Evolutionary conservation across 1,140 invertebrate species (phyloP).

Genomic region (Drosophila carrolli): DNA sequence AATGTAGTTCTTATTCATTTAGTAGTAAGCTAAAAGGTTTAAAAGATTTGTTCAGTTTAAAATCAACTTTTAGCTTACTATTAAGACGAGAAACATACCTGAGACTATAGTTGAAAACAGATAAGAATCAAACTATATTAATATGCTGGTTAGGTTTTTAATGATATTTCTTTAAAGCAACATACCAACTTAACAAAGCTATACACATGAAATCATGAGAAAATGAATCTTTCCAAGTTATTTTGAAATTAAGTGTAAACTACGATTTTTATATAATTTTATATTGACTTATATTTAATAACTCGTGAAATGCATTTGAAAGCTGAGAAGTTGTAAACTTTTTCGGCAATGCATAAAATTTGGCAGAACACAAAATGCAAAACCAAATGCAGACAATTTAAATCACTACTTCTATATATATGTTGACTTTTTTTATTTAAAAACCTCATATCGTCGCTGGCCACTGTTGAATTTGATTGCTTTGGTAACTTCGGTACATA

Average conservation of each 20-base stretch:
- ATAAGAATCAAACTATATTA: not conserved
- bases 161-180: not conserved
- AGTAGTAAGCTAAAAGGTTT: too few relatives aligned
- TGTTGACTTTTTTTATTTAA: slow-evolving; percentile 57
- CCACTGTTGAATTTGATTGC: slow-evolving; percentile 50
- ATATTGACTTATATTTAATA: slow-evolving; percentile 24
- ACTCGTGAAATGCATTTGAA: slow-evolving; percentile 42
- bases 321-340: slow-evolving; percentile 24
- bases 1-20: too few relatives aligned
- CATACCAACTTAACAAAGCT: slow-evolving; percentile 3
- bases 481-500: slow-evolving; percentile 78
- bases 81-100: too few relatives aligned
- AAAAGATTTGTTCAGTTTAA: too few relatives aligned
- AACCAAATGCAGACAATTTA: slow-evolving; percentile 55
- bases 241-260: slow-evolving; percentile 5
- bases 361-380: slow-evolving; percentile 55
- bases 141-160: not conserved
- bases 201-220: not conserved
- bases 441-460: slow-evolving; percentile 76
- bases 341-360: slow-evolving; percentile 43
- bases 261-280: slow-evolving; percentile 11
- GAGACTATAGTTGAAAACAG: not conserved
- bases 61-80: too few relatives aligned
- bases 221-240: not conserved
- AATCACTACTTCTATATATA: slow-evolving; percentile 39